Evolutionary conservation across 1,140 invertebrate genomes (phyloP).

Genomic region (Mesaphorura yosii): DNA sequence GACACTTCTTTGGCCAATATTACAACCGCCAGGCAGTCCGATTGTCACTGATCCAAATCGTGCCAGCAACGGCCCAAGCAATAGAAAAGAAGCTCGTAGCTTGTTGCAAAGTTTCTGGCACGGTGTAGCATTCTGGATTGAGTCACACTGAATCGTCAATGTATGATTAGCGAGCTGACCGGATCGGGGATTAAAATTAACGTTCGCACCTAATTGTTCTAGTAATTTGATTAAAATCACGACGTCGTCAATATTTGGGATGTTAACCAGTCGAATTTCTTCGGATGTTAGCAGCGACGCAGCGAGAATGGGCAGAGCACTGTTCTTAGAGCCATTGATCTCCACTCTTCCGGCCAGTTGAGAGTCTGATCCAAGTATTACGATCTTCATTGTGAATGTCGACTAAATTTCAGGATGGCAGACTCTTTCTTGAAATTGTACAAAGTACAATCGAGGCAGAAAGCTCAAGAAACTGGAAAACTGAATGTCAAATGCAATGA

Average conservation of each 20-base stretch:
- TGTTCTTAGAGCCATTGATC: background rate
- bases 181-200: background rate
- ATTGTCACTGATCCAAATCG: background rate
- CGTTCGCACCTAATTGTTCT: background rate
- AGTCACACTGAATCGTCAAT: no score
- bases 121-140: background rate
- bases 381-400: background rate
- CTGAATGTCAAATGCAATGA: no score
- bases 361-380: background rate
- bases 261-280: background rate
- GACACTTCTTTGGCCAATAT: background rate
- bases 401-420: no score
- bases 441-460: no score
- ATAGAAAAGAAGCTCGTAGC: background rate
- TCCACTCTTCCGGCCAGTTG: background rate
- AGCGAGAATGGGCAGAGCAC: background rate
- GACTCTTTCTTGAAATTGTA: no score
- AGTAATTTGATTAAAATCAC: background rate
- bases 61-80: background rate
- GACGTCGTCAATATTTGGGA: background rate
- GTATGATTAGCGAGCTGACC: background rate
- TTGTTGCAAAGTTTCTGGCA: background rate
- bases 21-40: background rate
- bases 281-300: background rate
- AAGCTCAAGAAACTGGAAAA: no score